Evolutionary conservation across 1,140 invertebrate genomes (phyloP).

Genomic region (Bombus cullumanus): DNA sequence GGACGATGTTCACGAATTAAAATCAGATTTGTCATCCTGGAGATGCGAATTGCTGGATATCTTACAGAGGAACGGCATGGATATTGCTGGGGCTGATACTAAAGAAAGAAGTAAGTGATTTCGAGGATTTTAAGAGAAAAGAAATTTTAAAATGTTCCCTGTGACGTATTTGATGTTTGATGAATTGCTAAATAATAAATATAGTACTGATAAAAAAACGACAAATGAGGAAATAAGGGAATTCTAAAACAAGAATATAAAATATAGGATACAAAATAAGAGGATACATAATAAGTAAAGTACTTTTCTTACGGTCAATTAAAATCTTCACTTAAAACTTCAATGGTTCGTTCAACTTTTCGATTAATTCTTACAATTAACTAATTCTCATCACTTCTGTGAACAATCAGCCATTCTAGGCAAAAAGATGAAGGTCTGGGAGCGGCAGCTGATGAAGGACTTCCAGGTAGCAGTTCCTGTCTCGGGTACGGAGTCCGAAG

Average conservation of each 20-base stretch:
- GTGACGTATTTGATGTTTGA: too few species aligned
- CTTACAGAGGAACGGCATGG: conserved; percentile 90
- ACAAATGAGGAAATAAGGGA: too few species aligned
- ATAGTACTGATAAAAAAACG: too few species aligned
- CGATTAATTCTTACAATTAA: too few species aligned
- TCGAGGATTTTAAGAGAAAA: background rate
- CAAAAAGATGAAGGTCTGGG: conserved; percentile 91
- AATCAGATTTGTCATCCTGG: conserved; percentile 92
- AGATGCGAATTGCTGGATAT: conserved; percentile 93
- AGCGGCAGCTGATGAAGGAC: conserved; percentile 92
- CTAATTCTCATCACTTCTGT: background rate
- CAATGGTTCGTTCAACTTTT: too few species aligned
- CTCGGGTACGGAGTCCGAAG: conserved; percentile 83
- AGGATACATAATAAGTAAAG: too few species aligned
- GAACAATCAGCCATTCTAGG: conserved; percentile 84
- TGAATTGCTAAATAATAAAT: too few species aligned
- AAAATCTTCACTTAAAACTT: too few species aligned
- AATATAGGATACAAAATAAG: too few species aligned
- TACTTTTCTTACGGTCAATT: background rate
- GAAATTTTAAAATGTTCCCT: too few species aligned
- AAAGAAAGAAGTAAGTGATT: conserved; percentile 86
- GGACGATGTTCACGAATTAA: conserved; percentile 96
- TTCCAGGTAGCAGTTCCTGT: conserved; percentile 90
- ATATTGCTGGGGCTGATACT: conserved; percentile 87
- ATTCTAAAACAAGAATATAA: too few species aligned